Evolutionary conservation across 2,888 invertebrate genomes (phyloP).

Genomic region (Drosophila nigricruria): DNA sequence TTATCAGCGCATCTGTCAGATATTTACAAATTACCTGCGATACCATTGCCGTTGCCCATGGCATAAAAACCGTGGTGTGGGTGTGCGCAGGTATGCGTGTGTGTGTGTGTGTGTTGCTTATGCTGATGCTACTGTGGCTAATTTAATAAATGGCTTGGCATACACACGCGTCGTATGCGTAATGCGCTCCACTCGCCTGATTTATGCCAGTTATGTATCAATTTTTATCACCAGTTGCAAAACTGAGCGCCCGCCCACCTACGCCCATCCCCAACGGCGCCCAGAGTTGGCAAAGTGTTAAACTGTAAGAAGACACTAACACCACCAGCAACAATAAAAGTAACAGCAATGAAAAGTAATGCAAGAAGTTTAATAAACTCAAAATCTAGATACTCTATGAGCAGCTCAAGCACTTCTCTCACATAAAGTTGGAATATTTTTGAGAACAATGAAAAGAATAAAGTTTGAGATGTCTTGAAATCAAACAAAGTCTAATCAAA

Average conservation of each 20-base stretch:
- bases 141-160: slow-evolving; percentile 79
- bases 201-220: slow-evolving; percentile 84
- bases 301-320: slow-evolving; percentile 74
- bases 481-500: background rate
- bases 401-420: background rate
- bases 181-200: slow-evolving; percentile 74
- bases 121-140: slow-evolving; percentile 76
- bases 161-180: slow-evolving; percentile 66
- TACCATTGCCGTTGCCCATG: slow-evolving; percentile 51
- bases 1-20: slow-evolving; percentile 82
- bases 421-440: background rate
- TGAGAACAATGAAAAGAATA: background rate
- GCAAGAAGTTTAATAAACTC: slow-evolving; percentile 1
- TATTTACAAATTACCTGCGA: slow-evolving; percentile 83
- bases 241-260: slow-evolving; percentile 52
- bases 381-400: slow-evolving; percentile 10
- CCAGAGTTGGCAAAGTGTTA: slow-evolving; percentile 68
- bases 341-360: slow-evolving; percentile 10
- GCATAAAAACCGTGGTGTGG: slow-evolving; percentile 17
- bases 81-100: slow-evolving; percentile 5
- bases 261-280: background rate
- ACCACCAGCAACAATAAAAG: slow-evolving; percentile 30
- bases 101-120: slow-evolving; percentile 5
- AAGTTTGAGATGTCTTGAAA: background rate
- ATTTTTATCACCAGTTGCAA: slow-evolving; percentile 83